These are phyloP conservation scores for Acronicta leporina DNA, from an alignment of 2,888 invertebrate genomes.

Conservation along the genomic window DNA sequence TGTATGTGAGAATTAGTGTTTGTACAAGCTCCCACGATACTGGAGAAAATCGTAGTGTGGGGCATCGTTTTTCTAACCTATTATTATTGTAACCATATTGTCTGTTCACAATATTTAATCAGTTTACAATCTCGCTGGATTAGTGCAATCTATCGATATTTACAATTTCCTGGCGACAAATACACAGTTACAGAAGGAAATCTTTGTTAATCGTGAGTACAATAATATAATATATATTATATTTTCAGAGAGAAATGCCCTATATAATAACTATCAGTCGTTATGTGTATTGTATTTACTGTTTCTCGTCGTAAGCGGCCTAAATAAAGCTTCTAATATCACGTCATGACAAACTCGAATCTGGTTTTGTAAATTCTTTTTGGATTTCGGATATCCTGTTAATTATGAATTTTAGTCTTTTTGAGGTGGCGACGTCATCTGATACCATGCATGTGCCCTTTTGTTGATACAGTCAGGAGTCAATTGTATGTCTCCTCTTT, in stretches of 20 bases:
- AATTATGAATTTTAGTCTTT: slow-evolving; percentile 14
- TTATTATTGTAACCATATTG: too few relatives aligned
- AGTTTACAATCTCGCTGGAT: too few relatives aligned
- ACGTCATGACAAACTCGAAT: slow-evolving; percentile 27
- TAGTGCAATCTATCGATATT: too few relatives aligned
- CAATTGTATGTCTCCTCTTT: slow-evolving; percentile 13
- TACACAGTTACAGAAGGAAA: background rate
- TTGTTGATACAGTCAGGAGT: slow-evolving; percentile 3
- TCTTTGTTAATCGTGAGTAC: slow-evolving; percentile 6
- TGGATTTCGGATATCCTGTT: slow-evolving; percentile 1
- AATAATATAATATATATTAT: slow-evolving; percentile 2
- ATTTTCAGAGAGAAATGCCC: slow-evolving; percentile 21
- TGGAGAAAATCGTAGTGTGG: too few relatives aligned
- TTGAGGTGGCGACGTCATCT: slow-evolving; percentile 16
- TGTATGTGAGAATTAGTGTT: too few relatives aligned
- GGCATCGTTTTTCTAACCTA: too few relatives aligned
- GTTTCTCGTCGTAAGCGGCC: slow-evolving; percentile 14
- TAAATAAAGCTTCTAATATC: slow-evolving; percentile 11
- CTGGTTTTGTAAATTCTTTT: slow-evolving; percentile 22
- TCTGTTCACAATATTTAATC: too few relatives aligned
- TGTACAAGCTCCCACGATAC: too few relatives aligned
- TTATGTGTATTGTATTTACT: slow-evolving; percentile 11
- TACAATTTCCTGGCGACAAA: too few relatives aligned
- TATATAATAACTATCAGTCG: slow-evolving; percentile 12
- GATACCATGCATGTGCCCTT: slow-evolving; percentile 7